These are phyloP conservation scores for Saccostrea echinata DNA, from an alignment of 1,140 invertebrate genomes.

Conservation along the genomic window DNA sequence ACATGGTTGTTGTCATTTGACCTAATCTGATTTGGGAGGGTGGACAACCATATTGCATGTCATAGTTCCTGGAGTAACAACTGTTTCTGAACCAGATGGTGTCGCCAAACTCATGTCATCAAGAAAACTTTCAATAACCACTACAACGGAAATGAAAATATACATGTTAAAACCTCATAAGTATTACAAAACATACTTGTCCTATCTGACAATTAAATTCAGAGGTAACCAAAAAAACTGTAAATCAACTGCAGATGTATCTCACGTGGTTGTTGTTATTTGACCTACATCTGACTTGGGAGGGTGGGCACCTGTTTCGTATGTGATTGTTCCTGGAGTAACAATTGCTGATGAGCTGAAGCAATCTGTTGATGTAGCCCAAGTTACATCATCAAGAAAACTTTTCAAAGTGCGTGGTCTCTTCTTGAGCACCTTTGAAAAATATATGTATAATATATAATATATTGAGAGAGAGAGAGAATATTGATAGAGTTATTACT, in stretches of 20 bases:
- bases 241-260: background rate
- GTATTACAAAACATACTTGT: slow-evolving; percentile 3
- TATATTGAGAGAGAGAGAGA: background rate
- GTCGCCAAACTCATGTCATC: background rate
- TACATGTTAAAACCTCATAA: slow-evolving; percentile 1
- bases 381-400: background rate
- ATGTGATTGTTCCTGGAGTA: no score
- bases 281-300: background rate
- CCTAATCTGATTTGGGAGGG: no score
- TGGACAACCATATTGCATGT: no score
- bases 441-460: background rate
- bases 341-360: background rate
- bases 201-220: background rate
- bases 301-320: background rate
- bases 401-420: background rate
- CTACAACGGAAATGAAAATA: background rate
- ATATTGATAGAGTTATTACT: slow-evolving; percentile 12
- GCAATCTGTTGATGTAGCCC: background rate
- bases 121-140: background rate
- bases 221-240: background rate
- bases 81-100: no score
- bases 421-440: slow-evolving; percentile 4
- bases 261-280: no score
- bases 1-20: no score
- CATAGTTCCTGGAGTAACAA: no score